Evolutionary conservation across 30 jellyfish, hydroid and myxozoan species (phyloP).

Genomic region (Cassiopea andromeda): DNA sequence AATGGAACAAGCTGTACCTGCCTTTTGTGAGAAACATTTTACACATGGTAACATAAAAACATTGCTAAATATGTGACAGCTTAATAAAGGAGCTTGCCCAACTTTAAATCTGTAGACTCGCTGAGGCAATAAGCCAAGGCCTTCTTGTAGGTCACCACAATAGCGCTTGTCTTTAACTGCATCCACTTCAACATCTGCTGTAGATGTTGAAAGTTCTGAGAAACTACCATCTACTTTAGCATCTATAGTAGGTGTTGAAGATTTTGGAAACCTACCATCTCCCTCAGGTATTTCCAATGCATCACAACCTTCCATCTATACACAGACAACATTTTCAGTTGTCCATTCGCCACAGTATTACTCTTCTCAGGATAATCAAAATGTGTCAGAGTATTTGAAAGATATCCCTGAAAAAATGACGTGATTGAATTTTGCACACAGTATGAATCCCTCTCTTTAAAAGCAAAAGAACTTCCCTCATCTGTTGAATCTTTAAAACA

Average conservation of each 20-base stretch:
- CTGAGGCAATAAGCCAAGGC: background rate
- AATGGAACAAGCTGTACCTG: conserved; percentile 13
- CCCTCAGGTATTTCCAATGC: background rate
- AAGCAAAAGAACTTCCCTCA: too few relatives aligned
- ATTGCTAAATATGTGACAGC: background rate
- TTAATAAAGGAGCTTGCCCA: background rate
- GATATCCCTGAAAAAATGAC: background rate
- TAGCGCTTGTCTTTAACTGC: background rate
- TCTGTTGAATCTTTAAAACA: too few relatives aligned
- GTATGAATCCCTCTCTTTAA: background rate
- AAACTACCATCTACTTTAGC: too few relatives aligned
- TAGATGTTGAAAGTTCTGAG: background rate
- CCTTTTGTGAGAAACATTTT: conserved; percentile 12
- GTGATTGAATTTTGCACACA: background rate
- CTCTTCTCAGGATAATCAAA: background rate
- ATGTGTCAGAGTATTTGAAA: background rate
- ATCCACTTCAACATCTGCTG: background rate
- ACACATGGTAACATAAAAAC: background rate
- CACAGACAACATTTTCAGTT: background rate
- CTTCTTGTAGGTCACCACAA: background rate
- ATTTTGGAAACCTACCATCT: background rate
- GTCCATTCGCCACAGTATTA: background rate
- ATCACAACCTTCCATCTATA: background rate
- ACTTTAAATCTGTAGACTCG: background rate
- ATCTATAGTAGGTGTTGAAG: too few relatives aligned